Evolutionary conservation across 1,140 invertebrate species (phyloP), one percentile per base, ranked within the genome.

Genomic region (Hycleus phaleratus): DNA sequence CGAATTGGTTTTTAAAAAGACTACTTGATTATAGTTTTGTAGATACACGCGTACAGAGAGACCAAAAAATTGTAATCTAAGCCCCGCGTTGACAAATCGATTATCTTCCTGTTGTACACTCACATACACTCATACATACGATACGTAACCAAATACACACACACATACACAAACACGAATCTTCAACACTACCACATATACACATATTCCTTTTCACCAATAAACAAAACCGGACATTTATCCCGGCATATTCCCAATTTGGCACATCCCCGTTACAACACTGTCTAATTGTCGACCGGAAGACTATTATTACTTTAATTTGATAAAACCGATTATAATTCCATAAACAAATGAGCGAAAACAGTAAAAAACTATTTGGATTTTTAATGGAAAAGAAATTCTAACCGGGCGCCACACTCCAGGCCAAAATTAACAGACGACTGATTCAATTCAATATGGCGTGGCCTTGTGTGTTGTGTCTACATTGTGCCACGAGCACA

Each of bases 361-460:
- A 7, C 4, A 32, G 32, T 32, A 32, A 7, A 32, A 7, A 32
- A 32, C 7, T 32, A 18, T 18, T 18, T 18, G 18, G 18, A 18
- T 32, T 32, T 32, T 32, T 32, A 5, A 4, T 10, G 52, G 50
- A 55, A 47, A 55, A 18, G 18, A 55, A 47, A 32, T 42, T 11
- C 43, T 48, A 59, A 64, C 62, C 58, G 62, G 60, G 61, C 45
- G 53, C 53, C 65, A 54, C 60, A 70, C 65, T 60, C 63, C 63
- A 55, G 26, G 49, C 62, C 68, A 66, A 70, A 71, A 71, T 69
- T 69, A 71, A 72, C 69, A 70, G 68, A 72, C 66, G 67, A 72
- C 69, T 72, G 71, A 71, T 73, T 74, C 68, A 69, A 73, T 74
- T 71, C 71, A 71, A 72, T 68, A 74, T 73, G 71, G 72, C 70